Conservation (phyloP, 2,113 vertebrate genomes). For the Polypterus senegalus region DNA sequence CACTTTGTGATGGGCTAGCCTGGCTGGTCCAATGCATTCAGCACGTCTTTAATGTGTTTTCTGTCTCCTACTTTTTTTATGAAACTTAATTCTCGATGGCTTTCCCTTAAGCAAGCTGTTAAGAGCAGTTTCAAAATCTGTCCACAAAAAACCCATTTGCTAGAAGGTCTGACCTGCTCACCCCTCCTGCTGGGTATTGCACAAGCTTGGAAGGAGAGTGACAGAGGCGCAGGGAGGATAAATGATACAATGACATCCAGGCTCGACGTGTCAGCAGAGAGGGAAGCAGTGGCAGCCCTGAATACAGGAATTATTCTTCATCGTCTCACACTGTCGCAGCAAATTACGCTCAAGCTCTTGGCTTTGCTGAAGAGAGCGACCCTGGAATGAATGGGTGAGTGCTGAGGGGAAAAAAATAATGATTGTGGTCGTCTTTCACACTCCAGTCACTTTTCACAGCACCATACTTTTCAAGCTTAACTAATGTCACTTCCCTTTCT, state of each 20-base stretch:
- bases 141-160: constrained; percentile 53
- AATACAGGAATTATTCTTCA: constrained; percentile 76
- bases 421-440: constrained; percentile 73
- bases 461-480: constrained; percentile 51
- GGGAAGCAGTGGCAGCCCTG: constrained; percentile 47
- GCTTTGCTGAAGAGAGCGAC: constrained; percentile 48
- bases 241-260: constrained; percentile 46
- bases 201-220: constrained; percentile 41
- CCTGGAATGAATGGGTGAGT: constrained; percentile 52
- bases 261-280: constrained; percentile 38
- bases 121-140: constrained; percentile 54
- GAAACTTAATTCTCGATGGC: constrained; percentile 35
- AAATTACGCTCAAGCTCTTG: constrained; percentile 64
- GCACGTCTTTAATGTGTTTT: constrained; percentile 11
- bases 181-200: constrained; percentile 43
- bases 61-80: constrained; percentile 30
- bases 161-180: constrained; percentile 36
- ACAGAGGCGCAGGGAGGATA: constrained; percentile 39
- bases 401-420: constrained; percentile 63
- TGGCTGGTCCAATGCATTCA: neutral
- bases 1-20: no score
- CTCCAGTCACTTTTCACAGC: constrained; percentile 58
- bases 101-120: constrained; percentile 53
- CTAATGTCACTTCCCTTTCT: constrained; percentile 43
- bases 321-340: constrained; percentile 68